These are phyloP conservation scores for Garra rufa DNA, from an alignment of 2,113 vertebrate genomes.

Conservation along the genomic window DNA sequence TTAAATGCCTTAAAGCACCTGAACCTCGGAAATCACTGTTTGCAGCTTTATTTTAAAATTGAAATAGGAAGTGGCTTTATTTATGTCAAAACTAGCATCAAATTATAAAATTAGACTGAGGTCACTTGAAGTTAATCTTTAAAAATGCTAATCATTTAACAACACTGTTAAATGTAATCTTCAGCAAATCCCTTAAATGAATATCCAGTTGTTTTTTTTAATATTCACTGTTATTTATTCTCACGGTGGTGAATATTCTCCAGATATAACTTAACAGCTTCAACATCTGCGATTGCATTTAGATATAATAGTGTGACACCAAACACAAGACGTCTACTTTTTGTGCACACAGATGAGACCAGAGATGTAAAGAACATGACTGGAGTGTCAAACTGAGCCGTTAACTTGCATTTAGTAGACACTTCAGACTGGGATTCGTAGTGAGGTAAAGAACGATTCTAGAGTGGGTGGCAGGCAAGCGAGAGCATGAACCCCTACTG, in stretches of 20 bases:
- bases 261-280: not conserved
- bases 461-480: slow-evolving; percentile 43
- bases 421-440: slow-evolving; percentile 24
- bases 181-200: not conserved
- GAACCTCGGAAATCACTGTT: too few species aligned
- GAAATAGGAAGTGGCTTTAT: too few species aligned
- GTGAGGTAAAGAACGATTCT: slow-evolving; percentile 14
- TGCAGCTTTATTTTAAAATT: too few species aligned
- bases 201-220: not conserved
- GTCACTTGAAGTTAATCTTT: not conserved
- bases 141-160: not conserved
- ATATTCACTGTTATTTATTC: not conserved
- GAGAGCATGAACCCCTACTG: slow-evolving; percentile 22
- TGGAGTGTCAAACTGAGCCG: slow-evolving; percentile 50
- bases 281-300: slow-evolving; percentile 13
- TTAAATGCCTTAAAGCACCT: too few species aligned
- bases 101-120: not conserved
- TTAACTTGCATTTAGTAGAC: slow-evolving; percentile 48
- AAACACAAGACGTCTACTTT: not conserved
- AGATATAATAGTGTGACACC: not conserved
- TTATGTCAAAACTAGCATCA: too few species aligned
- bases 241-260: not conserved
- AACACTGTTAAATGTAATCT: not conserved
- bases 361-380: slow-evolving; percentile 43
- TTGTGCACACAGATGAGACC: slow-evolving; percentile 24